Evolutionary conservation across 92 coral and sea anemone genomes (phyloP).

Genomic region (Palythoa grandiflora): DNA sequence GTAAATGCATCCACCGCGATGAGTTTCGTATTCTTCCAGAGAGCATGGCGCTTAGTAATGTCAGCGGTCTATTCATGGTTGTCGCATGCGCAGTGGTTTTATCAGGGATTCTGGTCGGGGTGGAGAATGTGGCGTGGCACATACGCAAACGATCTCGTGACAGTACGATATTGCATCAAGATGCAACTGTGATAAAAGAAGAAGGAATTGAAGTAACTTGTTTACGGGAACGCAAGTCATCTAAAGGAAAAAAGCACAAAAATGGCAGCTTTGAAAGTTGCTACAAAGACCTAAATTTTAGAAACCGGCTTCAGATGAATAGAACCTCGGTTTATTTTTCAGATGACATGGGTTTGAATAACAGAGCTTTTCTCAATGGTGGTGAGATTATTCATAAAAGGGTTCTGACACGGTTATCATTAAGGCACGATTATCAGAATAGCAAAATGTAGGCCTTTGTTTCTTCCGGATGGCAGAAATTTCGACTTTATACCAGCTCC

Average conservation of each 20-base stretch:
- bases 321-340: slow-evolving; percentile 7
- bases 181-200: neutral
- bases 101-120: slow-evolving; percentile 43
- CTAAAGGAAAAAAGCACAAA: neutral
- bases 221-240: slow-evolving; percentile 7
- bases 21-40: slow-evolving; percentile 63
- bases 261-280: slow-evolving; percentile 6
- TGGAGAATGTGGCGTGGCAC: slow-evolving; percentile 42
- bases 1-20: slow-evolving; percentile 67
- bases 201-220: neutral
- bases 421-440: neutral
- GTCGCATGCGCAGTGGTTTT: slow-evolving; percentile 60
- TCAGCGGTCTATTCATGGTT: slow-evolving; percentile 81
- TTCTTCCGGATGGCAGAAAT: too few species aligned
- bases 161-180: slow-evolving; percentile 23
- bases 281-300: slow-evolving; percentile 3
- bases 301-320: slow-evolving; percentile 12
- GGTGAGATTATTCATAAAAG: neutral
- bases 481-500: too few species aligned
- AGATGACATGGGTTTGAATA: slow-evolving; percentile 2
- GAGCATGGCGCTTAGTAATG: slow-evolving; percentile 63
- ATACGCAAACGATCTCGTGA: slow-evolving; percentile 13
- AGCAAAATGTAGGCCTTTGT: neutral
- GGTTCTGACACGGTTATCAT: neutral
- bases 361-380: neutral